Base-by-base conservation (phyloP, 2,888 invertebrate genomes). In the Ophioninae sp. region DNA sequence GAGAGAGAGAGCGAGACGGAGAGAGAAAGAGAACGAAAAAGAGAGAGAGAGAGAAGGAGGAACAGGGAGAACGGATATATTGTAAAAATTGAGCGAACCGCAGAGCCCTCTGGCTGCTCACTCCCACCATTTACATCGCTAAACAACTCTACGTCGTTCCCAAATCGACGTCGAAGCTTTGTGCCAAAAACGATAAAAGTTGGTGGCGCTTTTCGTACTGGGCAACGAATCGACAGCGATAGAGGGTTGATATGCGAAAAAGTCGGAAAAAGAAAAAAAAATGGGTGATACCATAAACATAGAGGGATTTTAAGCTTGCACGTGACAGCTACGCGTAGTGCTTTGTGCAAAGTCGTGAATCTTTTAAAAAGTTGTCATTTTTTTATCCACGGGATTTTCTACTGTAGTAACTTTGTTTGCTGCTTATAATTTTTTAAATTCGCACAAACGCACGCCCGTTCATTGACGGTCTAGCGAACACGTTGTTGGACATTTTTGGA, bases 131-230 rank as follows among this genome's bases (percentile, higher is more conserved):
- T 85, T 85, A 83, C 81, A 80, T 82, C 83, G 80, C 82, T 81
- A 83, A 85, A 81, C 84, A 82, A 84, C 84, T 81, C 81, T 73
- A 50, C 72, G 79, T 74, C 68, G 79, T 79, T 79, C 72, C 82
- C 82, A 77, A 84, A 84, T 84, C 84, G 84, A 84, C 84, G 76
- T 84, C 84, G 84, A 79, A 84, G 84, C 84, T 82, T 84, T 82
- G 84, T 84, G 84, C 84, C 84, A 84, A 84, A 84, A 84, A 84
- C 84, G 84, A 84, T 84, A 84, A 84, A 84, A 84, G 81, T 84
- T 82, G 79, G 79, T 81, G 81, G 81, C 79, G 76, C 81, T 76
- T 79, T 77, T 77, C 74, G 80, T 81, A 61, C 79, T 68, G 59
- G 62, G 62, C 77, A 77, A 61, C 78, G 81, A 76, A 82, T 84